Evolutionary conservation across 2,888 invertebrate genomes (phyloP).

Genomic region (Luffia ferchaultella): DNA sequence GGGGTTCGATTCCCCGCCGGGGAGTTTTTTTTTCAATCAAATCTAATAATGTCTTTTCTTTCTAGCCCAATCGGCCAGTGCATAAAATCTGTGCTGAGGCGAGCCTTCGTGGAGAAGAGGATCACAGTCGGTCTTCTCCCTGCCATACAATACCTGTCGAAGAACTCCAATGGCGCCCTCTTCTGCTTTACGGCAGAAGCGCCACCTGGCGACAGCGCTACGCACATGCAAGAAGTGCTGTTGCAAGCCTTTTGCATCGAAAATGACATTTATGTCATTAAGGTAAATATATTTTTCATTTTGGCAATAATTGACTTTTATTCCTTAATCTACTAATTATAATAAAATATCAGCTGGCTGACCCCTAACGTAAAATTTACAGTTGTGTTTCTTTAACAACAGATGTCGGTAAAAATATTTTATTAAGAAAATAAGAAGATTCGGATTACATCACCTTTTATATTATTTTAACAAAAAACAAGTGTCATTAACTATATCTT

Average conservation of each 20-base stretch:
- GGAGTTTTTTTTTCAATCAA: slow-evolving; percentile 2
- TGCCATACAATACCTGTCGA: slow-evolving; percentile 67
- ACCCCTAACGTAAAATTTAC: too few relatives aligned
- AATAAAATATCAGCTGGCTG: too few relatives aligned
- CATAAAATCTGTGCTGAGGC: slow-evolving; percentile 59
- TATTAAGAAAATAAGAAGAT: too few relatives aligned
- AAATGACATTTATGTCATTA: slow-evolving; percentile 78
- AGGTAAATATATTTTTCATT: slow-evolving; percentile 56
- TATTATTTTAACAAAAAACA: too few relatives aligned
- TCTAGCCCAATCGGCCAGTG: slow-evolving; percentile 57
- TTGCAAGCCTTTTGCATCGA: slow-evolving; percentile 82
- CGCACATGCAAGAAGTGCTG: slow-evolving; percentile 80
- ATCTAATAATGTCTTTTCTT: slow-evolving; percentile 22
- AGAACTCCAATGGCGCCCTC: slow-evolving; percentile 67
- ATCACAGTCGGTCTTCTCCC: slow-evolving; percentile 71
- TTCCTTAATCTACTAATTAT: too few relatives aligned
- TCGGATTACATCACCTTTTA: too few relatives aligned
- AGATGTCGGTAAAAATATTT: too few relatives aligned
- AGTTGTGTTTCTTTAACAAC: too few relatives aligned
- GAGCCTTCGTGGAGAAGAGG: slow-evolving; percentile 63
- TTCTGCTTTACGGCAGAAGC: slow-evolving; percentile 76
- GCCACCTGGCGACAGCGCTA: slow-evolving; percentile 74
- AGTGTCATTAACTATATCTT: too few relatives aligned
- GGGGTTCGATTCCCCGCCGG: slow-evolving; percentile 68
- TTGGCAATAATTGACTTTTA: too few relatives aligned